Base-by-base conservation (phyloP, 2,113 vertebrate species). In the Azemiops feae region DNA sequence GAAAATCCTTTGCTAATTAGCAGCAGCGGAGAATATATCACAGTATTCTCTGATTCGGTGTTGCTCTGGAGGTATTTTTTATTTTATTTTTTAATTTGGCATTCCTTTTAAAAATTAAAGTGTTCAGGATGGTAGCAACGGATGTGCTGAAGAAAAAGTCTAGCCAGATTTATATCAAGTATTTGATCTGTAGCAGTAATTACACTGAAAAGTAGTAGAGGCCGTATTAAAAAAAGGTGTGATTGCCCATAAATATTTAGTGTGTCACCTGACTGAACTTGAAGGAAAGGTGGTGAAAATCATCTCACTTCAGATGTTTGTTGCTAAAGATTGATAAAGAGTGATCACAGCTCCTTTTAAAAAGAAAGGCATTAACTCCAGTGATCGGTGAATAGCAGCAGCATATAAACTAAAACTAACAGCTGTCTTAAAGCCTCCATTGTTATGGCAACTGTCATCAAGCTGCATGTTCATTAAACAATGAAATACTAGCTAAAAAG, bases 391-490 rank as follows among this genome's bases (percentile, higher is more conserved):
- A 95, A 85, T 16, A 92, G 1, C 4, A 94, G 25, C 0, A 88
- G 30, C 25, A 10, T 1, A 34, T 20, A 52, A 58, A 85, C 1
- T 92, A 30, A 0, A 0, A 89, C 91, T 94, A 89, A 90, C 27
- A 1, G 45, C 7, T 93, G 2, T 91, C 60, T 92, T 92, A 0
- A 12, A 87, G 3, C 0, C 89, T 95, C 94, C 91, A 45, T 81
- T 92, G 47, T 39, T 91, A 93, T 39, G 54, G 52, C 18, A 93
- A 58, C 20, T 92, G 5, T 12, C 52, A 91, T 55, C 92, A 92
- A 93, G 53, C 39, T 27, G 7, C 74, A 93, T 87, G 85, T 90
- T 64, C 34, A 93, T 90, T 90, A 90, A 92, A 93, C 94, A 30
- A 45, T 87, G 39, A 92, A 87, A 92, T 87, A 34, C 43, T 87